Percentiles rank a stretch among this genome's conserved stretches.
Conservation (phyloP, 2,888 invertebrate species). For the Oligia latruncula region DNA sequence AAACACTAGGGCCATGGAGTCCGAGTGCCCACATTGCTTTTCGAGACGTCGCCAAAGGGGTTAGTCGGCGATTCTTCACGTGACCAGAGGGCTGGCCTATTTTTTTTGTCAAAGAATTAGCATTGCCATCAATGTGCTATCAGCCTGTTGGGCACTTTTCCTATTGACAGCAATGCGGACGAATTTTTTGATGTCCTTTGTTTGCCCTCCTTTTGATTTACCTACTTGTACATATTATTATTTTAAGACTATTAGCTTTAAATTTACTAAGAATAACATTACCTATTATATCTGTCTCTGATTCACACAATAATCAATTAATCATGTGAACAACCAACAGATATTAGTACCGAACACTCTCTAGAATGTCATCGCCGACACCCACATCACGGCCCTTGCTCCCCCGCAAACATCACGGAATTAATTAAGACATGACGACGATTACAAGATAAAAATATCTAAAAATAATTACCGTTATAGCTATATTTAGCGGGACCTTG, state of each 20-base stretch:
- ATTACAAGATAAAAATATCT: slow-evolving; percentile 47
- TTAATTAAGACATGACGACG: slow-evolving; percentile 37
- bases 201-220: neutral
- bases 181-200: neutral
- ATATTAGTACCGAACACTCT: slow-evolving; percentile 14
- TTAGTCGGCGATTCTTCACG: too few species aligned
- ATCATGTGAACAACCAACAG: slow-evolving; percentile 31
- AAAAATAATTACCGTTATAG: slow-evolving; percentile 45
- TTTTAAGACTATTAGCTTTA: neutral
- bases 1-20: neutral
- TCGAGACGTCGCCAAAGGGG: too few species aligned
- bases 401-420: slow-evolving; percentile 40
- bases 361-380: slow-evolving; percentile 22
- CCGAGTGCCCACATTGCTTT: too few species aligned
- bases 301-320: slow-evolving; percentile 18
- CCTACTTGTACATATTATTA: neutral
- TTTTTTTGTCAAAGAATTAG: neutral
- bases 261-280: neutral
- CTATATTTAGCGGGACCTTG: slow-evolving; percentile 54
- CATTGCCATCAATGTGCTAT: too few species aligned
- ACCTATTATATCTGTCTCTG: slow-evolving; percentile 22
- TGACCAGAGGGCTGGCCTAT: neutral
- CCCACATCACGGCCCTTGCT: slow-evolving; percentile 31
- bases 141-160: too few species aligned
- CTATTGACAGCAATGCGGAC: neutral